These are phyloP conservation scores for Epinotia brunnichana DNA, from an alignment of 2,888 invertebrate genomes.

Conservation along the genomic window DNA sequence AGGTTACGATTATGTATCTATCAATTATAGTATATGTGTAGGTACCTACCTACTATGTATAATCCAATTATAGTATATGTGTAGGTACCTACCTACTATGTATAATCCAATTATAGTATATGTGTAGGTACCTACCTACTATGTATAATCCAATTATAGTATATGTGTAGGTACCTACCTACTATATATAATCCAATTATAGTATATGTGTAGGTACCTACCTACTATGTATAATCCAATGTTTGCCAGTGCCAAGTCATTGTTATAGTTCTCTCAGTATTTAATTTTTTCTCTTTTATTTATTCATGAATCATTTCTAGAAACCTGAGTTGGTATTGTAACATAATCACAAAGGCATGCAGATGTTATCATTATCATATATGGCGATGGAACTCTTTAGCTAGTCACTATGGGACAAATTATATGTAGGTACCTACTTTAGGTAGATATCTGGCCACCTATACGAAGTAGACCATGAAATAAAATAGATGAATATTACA, in stretches of 20 bases:
- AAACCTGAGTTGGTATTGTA: constrained; percentile 17
- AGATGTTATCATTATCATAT: neutral
- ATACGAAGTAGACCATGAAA: too few species aligned
- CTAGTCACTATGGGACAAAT: constrained; percentile 8
- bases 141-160: neutral
- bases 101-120: neutral
- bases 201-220: too few species aligned
- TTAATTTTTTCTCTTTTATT: constrained; percentile 1
- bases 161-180: too few species aligned
- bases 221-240: too few species aligned
- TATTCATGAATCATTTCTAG: constrained; percentile 9
- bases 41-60: neutral
- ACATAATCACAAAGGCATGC: neutral
- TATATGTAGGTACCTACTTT: neutral
- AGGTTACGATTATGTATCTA: neutral
- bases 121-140: too few species aligned
- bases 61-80: too few species aligned
- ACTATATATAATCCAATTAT: neutral
- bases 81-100: neutral
- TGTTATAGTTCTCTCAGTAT: neutral
- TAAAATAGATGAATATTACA: too few species aligned
- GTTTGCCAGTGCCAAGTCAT: neutral
- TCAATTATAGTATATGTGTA: too few species aligned
- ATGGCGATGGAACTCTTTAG: neutral
- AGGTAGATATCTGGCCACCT: neutral